Base-by-base conservation (phyloP, 2,888 invertebrate species). In the Lithophane socia region DNA sequence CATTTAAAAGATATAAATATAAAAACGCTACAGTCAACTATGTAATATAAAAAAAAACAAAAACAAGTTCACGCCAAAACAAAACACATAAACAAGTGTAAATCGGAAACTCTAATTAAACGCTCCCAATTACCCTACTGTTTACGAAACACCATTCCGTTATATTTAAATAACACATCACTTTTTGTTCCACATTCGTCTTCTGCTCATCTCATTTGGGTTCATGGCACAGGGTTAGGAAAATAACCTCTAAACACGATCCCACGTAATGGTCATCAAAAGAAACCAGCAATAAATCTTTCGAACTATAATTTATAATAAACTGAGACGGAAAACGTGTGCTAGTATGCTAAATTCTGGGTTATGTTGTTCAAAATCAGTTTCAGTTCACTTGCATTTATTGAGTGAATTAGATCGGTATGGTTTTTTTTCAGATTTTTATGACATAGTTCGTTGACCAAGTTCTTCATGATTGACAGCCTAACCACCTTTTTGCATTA, bases 201-300 rank as follows among this genome's bases (percentile, higher is more conserved):
- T 91, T 16, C 9, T 12, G 29, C 42, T 56, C 54, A 24, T 87
- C 92, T 93, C 87, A 92, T 88, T 93, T 82, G 91, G 93, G 95
- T 94, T 95, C 95, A 94, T 93, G 94, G 94, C 90, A 85, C 94
- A 95, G 94, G 95, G 94, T 94, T 94, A 94, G 75, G 69, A 85
- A 90, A 90, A 86, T 86, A 89, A 87, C 87, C 87, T 86, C 86
- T 82, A 87, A 86, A 78, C 67, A 73, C 58, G 65, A 81, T 85
- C 70, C 81, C 63, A 83, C 81, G 79, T 89, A 88, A 87, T 86
- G 78, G 87, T 87, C 90, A 89, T 90, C 90, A 90, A 90, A 90
- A 85, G 86, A 84, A 83, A 78, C 80, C 42, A 44, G 77, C 69
- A 70, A 86, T 90, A 87, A 88, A 87, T 89, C 82, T 78, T 75